Evolutionary conservation across 2,113 vertebrate species (phyloP), one percentile per base, ranked within the genome.

Genomic region (Otis tarda): DNA sequence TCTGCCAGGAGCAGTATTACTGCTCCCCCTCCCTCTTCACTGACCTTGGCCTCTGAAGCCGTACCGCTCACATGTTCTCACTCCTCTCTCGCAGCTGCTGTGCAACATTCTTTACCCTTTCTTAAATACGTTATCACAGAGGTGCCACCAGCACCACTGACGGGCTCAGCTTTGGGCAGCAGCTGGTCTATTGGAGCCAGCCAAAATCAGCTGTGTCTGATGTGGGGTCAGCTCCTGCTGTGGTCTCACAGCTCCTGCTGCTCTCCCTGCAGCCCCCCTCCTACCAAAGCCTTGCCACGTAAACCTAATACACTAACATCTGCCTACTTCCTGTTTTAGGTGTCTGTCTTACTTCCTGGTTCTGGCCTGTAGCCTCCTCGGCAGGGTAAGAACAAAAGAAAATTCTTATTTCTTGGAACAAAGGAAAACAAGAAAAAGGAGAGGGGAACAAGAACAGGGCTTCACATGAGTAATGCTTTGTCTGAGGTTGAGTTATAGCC

Each of bases 241-340:
- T 55, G 53, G 53, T 43, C n/a, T 19, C 6, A 50, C 10, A 55
- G 10, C n/a, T n/a, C n/a, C n/a, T n/a, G n/a, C n/a, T n/a, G n/a
- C n/a, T n/a, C n/a, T n/a, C 12, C 20, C 11, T 47, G n/a, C 23
- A 74, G 17, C 7, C 4, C 8, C 14, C 12, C n/a, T 0, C 2
- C 31, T 55, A 69, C n/a, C 49, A 57, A 81, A 69, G 39, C 19
- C 30, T 50, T 63, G 18, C n/a, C 55, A 55, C 18, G 12, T 28
- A 61, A 61, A 68, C 22, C 25, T 2, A 55, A 12, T 28, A 50
- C 10, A 33, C n/a, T 27, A 67, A 30, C 33, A 70, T 35, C 47
- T 60, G 41, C 14, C 67, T 50, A 7, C 24, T 8, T 69, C 24
- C 41, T 75, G 24, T 2, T 63, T 71, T 13, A 64, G 57, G n/a